phyloP scores from a whole-genome alignment of 2,113 vertebrate genomes.

The Machaerirhynchus nigripectus region DNA sequence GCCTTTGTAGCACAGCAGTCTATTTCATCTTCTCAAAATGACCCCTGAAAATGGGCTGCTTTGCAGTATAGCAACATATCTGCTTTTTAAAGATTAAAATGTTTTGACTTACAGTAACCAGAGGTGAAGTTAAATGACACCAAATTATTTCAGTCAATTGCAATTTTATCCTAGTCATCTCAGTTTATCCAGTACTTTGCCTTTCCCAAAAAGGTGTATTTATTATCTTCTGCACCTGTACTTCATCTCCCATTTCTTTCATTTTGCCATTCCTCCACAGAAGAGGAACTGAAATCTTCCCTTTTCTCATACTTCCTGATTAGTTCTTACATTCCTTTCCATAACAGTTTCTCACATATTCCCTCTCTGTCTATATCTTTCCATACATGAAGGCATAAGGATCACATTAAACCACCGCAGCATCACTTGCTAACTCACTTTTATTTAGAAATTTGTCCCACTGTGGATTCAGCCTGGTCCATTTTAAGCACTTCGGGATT shows the following conservation, averaged over 20 bases:
- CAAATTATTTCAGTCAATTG: not conserved
- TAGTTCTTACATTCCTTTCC: not conserved
- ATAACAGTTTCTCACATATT: not conserved
- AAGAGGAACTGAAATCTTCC: not conserved
- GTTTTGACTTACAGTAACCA: not conserved
- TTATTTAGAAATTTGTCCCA: not conserved
- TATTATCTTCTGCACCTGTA: not conserved
- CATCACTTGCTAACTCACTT: not conserved
- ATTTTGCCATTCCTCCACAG: not conserved
- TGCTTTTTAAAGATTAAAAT: not conserved
- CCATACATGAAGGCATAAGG: not conserved
- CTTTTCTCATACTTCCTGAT: not conserved
- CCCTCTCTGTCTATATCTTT: not conserved
- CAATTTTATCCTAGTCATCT: not conserved
- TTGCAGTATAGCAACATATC: not conserved
- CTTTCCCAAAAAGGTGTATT: not conserved
- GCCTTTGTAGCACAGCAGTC: not conserved
- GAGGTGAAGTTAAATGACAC: not conserved
- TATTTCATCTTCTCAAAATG: not conserved
- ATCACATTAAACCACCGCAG: not conserved
- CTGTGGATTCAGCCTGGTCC: not conserved
- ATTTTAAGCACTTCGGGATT: not conserved
- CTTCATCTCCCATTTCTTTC: not conserved
- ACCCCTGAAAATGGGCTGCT: not conserved
- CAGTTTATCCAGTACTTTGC: not conserved